Conservation (phyloP, 1,140 invertebrate genomes). For the Diabrotica virgifera region DNA sequence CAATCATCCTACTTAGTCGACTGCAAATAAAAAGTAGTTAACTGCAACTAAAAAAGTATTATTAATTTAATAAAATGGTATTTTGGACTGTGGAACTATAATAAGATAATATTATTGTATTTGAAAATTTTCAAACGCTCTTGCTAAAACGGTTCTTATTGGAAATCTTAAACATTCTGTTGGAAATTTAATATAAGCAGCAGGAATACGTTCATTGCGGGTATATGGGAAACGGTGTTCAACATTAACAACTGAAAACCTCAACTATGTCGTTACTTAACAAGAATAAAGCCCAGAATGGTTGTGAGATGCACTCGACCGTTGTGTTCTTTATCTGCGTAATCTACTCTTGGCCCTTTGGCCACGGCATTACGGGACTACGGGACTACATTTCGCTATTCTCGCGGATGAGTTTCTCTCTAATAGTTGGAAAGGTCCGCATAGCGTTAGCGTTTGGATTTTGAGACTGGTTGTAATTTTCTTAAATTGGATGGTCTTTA, state of each 20-base stretch:
- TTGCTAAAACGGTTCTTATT: background rate
- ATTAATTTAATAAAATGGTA: too few relatives aligned
- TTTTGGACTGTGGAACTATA: too few relatives aligned
- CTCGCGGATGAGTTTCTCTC: conserved; percentile 23
- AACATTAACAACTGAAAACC: conserved; percentile 44
- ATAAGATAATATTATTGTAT: too few relatives aligned
- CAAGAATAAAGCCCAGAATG: conserved; percentile 42
- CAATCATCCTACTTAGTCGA: too few relatives aligned
- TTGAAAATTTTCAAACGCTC: too few relatives aligned
- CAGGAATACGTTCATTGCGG: conserved; percentile 6
- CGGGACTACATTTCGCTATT: conserved; percentile 21
- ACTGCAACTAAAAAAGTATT: too few relatives aligned
- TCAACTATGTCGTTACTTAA: conserved; percentile 46
- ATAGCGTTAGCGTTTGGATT: background rate
- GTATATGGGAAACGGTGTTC: conserved; percentile 15
- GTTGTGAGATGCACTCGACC: conserved; percentile 40
- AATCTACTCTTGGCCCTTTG: conserved; percentile 40
- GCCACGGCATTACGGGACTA: conserved; percentile 25
- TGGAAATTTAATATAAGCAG: conserved; percentile 9
- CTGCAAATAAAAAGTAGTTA: too few relatives aligned
- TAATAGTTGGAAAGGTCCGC: conserved; percentile 5
- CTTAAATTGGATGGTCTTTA: background rate
- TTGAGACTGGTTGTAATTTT: background rate
- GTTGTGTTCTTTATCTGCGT: conserved; percentile 44
- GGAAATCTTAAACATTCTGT: conserved; percentile 9